Evolutionary conservation across 2,113 vertebrate species (phyloP), one percentile per base, ranked within the genome.

Genomic region (Micromys minutus): DNA sequence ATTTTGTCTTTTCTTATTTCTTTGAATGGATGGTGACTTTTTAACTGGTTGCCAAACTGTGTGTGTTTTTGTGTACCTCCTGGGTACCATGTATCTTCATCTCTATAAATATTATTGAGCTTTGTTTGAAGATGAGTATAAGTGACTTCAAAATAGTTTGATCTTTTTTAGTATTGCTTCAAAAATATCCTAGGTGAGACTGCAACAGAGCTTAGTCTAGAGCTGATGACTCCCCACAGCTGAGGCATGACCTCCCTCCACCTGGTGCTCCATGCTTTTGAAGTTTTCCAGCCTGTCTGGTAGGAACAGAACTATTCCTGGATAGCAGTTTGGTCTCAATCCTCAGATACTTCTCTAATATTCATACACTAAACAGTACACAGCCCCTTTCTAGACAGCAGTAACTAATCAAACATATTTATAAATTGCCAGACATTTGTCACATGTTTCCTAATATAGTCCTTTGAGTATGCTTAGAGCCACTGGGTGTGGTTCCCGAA

Each of bases 341-440:
- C 59, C 71, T 67, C 87, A 90, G 69, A 67, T 17, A 4, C 21
- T 72, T 74, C 80, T 50, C 39, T 85, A 50, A 81, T 67, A 57
- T 3, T 79, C 57, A 36, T 12, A 42, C 15, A 16, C 57, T 76
- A 36, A 52, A 79, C 65, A 85, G 12, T 45, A 47, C 15, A 36
- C 2, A 86, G 21, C 15, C 39, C 71, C 77, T 89, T 95, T 89
- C 81, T 85, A 89, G 42, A 94, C 24, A 65, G 61, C 31, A 79
- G 69, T 87, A 91, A 88, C 91, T 89, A 91, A 96, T 89, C 88
- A 94, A 96, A 93, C 81, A 39, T 55, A 88, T 95, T 95, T 95
- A 94, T 95, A 97, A 95, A 65, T 83, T 80, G 57, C 83, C 86
- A 96, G 69, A 88, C 74, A 95, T 95, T 93, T 91, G 59, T 93